Base-by-base conservation (phyloP, 2,888 invertebrate genomes). In the Geotrupes spiniger region DNA sequence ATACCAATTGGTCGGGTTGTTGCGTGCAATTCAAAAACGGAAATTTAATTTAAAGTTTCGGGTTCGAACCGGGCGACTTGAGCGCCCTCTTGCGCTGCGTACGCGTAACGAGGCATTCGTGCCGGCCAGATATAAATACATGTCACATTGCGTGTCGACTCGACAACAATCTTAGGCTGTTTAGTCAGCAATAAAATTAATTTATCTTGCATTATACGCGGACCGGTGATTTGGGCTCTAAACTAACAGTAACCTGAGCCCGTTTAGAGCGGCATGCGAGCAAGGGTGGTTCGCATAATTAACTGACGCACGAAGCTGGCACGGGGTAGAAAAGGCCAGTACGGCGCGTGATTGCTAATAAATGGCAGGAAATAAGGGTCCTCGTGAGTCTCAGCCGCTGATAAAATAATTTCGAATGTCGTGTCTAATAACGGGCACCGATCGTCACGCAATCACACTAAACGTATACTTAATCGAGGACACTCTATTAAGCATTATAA, bases 131-230 rank as follows among this genome's bases (percentile, higher is more conserved):
- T 61, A 68, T 68, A 68, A 70, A 69, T 70, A 68, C 69, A 67
- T 64, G 71, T 70, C 69, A 66, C 65, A 66, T 72, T 69, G 73
- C 73, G 72, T 73, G 73, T 65, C 59, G 53, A 61, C 63, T 62
- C 68, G 72, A 70, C 71, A 71, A 71, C 71, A 70, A 72, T 72
- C 71, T 72, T 70, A 63, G 68, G 64, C 72, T 73, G 72, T 72
- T 73, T 73, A 73, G 72, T 68, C 68, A 69, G 71, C 70, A 71
- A 72, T 72, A 72, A 73, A 74, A 74, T 74, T 73, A 73, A 73
- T 74, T 73, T 73, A 73, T 72, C 73, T 71, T 68, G 61, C 63
- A 63, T 63, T 66, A 64, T 57, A 60, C 61, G 64, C 21, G 64
- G 62, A 62, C 62, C 58, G 65, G 64, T 67, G 65, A 69, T 67